Percentiles rank a stretch among this genome's conserved stretches.
These are phyloP conservation scores for Pungitius pungitius DNA, from an alignment of 2,113 vertebrate genomes.

Conservation along the genomic window DNA sequence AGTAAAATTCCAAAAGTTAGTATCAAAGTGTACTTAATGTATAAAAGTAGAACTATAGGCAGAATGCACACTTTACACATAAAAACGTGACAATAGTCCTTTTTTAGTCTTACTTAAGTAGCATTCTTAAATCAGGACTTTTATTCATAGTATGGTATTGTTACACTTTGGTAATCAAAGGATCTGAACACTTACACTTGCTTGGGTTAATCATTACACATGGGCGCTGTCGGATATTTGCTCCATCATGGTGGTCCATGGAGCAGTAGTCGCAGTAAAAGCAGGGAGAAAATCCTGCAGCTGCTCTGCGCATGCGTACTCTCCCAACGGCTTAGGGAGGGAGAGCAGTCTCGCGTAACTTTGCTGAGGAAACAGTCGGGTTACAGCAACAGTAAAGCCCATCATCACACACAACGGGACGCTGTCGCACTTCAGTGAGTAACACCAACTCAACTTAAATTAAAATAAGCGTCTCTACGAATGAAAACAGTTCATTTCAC, in stretches of 20 bases:
- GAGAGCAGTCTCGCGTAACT: slow-evolving; percentile 41
- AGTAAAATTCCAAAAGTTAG: background rate
- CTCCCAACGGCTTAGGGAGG: slow-evolving; percentile 21
- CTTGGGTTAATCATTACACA: slow-evolving; percentile 8
- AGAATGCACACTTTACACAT: no score
- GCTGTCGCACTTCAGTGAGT: slow-evolving; percentile 54
- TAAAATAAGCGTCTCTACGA: background rate
- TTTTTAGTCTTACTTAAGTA: background rate
- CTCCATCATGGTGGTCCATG: slow-evolving; percentile 38
- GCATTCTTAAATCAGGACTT: background rate
- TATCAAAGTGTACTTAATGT: background rate
- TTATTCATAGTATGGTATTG: background rate
- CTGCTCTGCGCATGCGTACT: slow-evolving; percentile 36
- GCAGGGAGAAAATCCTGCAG: background rate
- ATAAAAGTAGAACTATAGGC: background rate
- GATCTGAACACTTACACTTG: background rate
- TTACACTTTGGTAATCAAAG: background rate
- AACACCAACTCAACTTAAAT: slow-evolving; percentile 17
- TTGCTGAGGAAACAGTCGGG: slow-evolving; percentile 35
- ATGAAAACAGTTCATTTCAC: background rate
- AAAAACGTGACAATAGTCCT: no score
- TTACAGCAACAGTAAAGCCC: slow-evolving; percentile 60
- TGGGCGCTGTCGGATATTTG: background rate
- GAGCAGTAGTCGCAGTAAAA: slow-evolving; percentile 27
- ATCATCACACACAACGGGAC: slow-evolving; percentile 51